Conservation (phyloP, 2,797 vertebrate genomes). For the Myotis findleyi region DNA sequence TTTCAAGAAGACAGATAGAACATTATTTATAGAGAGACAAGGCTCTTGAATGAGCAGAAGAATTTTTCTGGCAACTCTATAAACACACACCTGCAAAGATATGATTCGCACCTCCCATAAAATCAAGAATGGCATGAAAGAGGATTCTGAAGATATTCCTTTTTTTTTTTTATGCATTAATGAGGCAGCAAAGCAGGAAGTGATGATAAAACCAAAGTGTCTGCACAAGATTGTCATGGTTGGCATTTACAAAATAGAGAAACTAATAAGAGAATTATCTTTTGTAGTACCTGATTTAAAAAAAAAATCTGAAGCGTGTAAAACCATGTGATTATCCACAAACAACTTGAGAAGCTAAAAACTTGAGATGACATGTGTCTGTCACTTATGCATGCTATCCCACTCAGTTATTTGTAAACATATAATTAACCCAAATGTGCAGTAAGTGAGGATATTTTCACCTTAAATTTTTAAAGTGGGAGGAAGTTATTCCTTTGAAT, state of each 20-base stretch:
- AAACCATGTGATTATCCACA: not conserved
- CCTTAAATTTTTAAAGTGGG: not conserved
- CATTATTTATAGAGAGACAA: conserved; percentile 55
- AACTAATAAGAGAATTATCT: not conserved
- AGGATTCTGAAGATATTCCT: not conserved
- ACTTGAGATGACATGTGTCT: not conserved
- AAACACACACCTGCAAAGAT: conserved; percentile 56
- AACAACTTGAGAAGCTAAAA: not conserved
- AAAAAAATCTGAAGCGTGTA: conserved; percentile 4
- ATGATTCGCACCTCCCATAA: conserved; percentile 57
- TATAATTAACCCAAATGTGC: not conserved
- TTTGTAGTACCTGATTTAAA: conserved; percentile 22
- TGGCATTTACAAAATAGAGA: conserved; percentile 42
- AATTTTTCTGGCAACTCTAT: conserved; percentile 18
- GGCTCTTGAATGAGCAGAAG: conserved; percentile 62
- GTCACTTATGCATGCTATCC: not conserved
- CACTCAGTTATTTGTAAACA: not conserved
- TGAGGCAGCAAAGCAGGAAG: conserved; percentile 26
- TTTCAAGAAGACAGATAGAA: conserved; percentile 35
- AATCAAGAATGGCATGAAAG: conserved; percentile 43
- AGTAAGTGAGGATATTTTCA: not conserved
- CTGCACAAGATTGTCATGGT: not conserved
- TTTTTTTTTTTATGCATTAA: conserved; percentile 5
- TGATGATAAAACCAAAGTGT: conserved; percentile 17
- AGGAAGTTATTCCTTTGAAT: not conserved